A percentile compares a stretch with the other conserved stretches of the same genome.
Conservation (phyloP, 2,113 vertebrate genomes). For the Pogonocichla stellata region DNA sequence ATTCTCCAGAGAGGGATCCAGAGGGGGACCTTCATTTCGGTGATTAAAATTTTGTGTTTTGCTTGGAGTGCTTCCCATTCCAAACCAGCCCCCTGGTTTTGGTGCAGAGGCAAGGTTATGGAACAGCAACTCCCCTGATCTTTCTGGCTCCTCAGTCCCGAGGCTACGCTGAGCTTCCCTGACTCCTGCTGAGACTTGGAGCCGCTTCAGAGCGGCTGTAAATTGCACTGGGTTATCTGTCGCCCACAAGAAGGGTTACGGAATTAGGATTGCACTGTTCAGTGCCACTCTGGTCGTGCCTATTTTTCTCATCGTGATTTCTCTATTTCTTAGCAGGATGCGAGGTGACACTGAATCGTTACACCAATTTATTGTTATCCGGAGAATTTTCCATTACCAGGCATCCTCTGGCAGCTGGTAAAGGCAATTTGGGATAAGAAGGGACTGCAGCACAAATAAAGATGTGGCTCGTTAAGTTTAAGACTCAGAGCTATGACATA, state of each 20-base stretch:
- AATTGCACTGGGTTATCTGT: slow-evolving; percentile 24
- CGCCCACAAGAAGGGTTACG: not conserved
- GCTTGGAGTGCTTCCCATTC: not conserved
- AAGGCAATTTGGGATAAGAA: not conserved
- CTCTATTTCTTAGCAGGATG: not conserved
- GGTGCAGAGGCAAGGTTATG: not conserved
- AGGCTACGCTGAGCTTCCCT: not conserved
- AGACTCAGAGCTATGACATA: not conserved
- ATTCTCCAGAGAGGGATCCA: not conserved
- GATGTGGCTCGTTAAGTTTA: not conserved
- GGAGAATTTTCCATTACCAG: not conserved
- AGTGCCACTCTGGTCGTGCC: not conserved
- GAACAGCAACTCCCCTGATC: not conserved
- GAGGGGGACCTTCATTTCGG: not conserved
- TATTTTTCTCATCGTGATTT: not conserved
- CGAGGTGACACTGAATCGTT: not conserved
- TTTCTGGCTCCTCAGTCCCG: not conserved
- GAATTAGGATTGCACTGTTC: not conserved
- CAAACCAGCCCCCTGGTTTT: not conserved
- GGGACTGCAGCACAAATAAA: not conserved
- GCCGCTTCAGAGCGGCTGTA: not conserved
- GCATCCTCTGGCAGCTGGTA: not conserved
- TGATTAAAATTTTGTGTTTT: not conserved
- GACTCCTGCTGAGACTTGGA: slow-evolving; percentile 45
- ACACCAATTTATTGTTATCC: not conserved